Percentiles rank a stretch among this genome's conserved stretches.
phyloP scores from a whole-genome alignment of 2,797 vertebrate genomes.

The Macrochelys suwanniensis region DNA sequence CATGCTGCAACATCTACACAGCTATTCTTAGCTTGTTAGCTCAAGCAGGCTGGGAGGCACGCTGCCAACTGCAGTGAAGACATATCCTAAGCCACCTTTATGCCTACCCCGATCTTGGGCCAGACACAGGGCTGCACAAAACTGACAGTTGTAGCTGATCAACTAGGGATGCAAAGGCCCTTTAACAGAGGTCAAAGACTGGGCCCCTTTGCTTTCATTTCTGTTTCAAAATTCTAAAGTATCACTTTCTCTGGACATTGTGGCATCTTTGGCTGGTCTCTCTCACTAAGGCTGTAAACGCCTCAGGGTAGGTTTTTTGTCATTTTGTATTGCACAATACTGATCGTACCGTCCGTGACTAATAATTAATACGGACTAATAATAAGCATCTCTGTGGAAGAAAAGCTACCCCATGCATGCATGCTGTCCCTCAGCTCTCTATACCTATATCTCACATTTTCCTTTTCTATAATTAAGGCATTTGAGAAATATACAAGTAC shows the following conservation, averaged over 20 bases:
- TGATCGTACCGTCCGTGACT: neutral
- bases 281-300: neutral
- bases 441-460: neutral
- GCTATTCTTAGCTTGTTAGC: neutral
- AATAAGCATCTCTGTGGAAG: neutral
- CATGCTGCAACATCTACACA: neutral
- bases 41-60: neutral
- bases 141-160: neutral
- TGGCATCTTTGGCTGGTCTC: neutral
- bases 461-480: neutral
- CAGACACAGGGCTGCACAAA: neutral
- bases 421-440: neutral
- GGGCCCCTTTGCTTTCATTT: neutral
- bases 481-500: constrained; percentile 18
- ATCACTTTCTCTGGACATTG: neutral
- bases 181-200: neutral
- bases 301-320: neutral
- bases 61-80: too few species aligned
- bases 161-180: neutral
- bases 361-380: neutral
- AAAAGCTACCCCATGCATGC: neutral
- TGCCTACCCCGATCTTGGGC: neutral
- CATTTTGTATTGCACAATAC: neutral
- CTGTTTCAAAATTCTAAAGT: neutral
- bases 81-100: neutral